Percentiles rank a stretch among this genome's conserved stretches.
These are phyloP conservation scores for Sitodiplosis mosellana DNA, from an alignment of 1,140 invertebrate genomes.

Conservation along the genomic window DNA sequence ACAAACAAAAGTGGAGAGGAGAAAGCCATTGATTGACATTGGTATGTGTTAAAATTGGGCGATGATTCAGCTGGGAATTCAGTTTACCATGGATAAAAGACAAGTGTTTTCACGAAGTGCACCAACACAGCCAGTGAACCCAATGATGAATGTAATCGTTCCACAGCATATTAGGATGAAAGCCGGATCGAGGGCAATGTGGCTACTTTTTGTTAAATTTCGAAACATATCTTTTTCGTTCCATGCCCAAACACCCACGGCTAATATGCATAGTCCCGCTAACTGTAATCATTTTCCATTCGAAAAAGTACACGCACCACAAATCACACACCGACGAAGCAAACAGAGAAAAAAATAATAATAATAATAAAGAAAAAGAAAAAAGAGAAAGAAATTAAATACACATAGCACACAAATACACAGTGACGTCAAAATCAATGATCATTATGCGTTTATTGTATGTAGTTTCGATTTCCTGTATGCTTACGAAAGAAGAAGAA, in stretches of 20 bases:
- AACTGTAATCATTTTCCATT: slow-evolving; percentile 33
- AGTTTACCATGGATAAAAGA: slow-evolving; percentile 68
- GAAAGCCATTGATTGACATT: neutral
- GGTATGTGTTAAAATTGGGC: too few relatives aligned
- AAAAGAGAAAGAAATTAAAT: too few relatives aligned
- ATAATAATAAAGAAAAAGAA: too few relatives aligned
- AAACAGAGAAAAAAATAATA: too few relatives aligned
- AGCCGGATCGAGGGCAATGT: slow-evolving; percentile 84
- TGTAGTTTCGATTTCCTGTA: neutral
- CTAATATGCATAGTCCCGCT: slow-evolving; percentile 64
- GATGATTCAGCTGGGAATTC: slow-evolving; percentile 1
- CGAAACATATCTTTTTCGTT: slow-evolving; percentile 91
- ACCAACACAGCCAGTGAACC: slow-evolving; percentile 93
- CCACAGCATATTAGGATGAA: slow-evolving; percentile 87
- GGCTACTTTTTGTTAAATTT: slow-evolving; percentile 74
- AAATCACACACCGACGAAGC: too few relatives aligned
- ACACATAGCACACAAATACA: too few relatives aligned
- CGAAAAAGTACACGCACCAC: too few relatives aligned
- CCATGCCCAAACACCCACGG: slow-evolving; percentile 92
- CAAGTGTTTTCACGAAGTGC: slow-evolving; percentile 78
- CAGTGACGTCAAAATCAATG: slow-evolving; percentile 3
- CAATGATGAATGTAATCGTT: slow-evolving; percentile 81
- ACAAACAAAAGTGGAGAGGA: slow-evolving; percentile 23
- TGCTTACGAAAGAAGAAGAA: slow-evolving; percentile 6
- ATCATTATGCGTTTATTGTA: slow-evolving; percentile 1